Percentiles rank a stretch among this genome's conserved stretches.
Evolutionary conservation across 2,888 invertebrate genomes (phyloP).

Genomic region (Dione vanillae): DNA sequence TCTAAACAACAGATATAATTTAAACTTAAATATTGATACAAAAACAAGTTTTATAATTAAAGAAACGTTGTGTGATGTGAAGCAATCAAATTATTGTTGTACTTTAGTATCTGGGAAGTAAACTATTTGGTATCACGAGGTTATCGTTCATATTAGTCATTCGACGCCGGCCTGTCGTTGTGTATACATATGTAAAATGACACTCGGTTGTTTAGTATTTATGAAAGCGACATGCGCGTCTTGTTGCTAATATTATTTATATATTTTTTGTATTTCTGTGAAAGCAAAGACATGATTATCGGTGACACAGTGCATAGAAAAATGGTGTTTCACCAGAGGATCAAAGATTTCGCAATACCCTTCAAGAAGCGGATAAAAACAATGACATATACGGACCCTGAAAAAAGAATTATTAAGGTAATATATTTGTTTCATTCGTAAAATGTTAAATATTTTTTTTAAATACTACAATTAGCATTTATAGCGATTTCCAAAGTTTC

Average conservation of each 20-base stretch:
- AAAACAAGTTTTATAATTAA: constrained; percentile 28
- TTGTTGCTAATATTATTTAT: constrained; percentile 57
- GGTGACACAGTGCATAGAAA: constrained; percentile 78
- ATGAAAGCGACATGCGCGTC: constrained; percentile 69
- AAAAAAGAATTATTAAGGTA: constrained; percentile 75
- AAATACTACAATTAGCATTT: no score
- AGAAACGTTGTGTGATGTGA: constrained; percentile 16
- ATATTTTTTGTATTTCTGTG: constrained; percentile 61
- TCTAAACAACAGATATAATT: constrained; percentile 19
- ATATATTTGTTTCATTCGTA: neutral
- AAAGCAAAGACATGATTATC: constrained; percentile 72
- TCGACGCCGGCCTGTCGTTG: constrained; percentile 50
- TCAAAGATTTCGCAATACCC: constrained; percentile 78
- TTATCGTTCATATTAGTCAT: constrained; percentile 52
- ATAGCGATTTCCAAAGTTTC: no score
- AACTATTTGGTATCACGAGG: constrained; percentile 41
- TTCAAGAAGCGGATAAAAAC: constrained; percentile 76
- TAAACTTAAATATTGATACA: constrained; percentile 2
- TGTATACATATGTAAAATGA: constrained; percentile 47
- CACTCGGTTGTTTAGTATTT: constrained; percentile 43
- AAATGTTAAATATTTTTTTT: neutral
- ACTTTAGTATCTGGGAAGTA: constrained; percentile 36
- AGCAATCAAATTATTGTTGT: constrained; percentile 30
- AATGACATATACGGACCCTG: constrained; percentile 70
- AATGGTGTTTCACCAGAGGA: constrained; percentile 79